A percentile compares a stretch with the other conserved stretches of the same genome.
These are phyloP conservation scores for Thunnus thynnus DNA, from an alignment of 2,113 vertebrate species.

Conservation along the genomic window DNA sequence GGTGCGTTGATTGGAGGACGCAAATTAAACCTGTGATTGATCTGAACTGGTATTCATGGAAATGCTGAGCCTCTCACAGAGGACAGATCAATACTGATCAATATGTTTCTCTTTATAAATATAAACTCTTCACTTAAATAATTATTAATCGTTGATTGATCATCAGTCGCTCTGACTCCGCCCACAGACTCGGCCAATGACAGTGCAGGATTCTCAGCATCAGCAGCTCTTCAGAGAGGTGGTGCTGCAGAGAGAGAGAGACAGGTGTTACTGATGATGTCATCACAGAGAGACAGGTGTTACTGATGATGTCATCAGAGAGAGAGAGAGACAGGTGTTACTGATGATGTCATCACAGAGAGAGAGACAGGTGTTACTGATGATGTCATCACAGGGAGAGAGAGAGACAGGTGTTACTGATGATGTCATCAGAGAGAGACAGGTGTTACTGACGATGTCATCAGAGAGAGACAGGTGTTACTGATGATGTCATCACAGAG, in stretches of 20 bases:
- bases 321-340: neutral
- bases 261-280: neutral
- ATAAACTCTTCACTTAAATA: slow-evolving; percentile 87
- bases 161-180: slow-evolving; percentile 41
- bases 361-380: no score
- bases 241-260: slow-evolving; percentile 87
- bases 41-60: slow-evolving; percentile 34
- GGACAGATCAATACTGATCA: no score
- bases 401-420: no score
- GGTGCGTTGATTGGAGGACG: slow-evolving; percentile 55
- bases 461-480: no score
- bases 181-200: slow-evolving; percentile 70
- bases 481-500: no score
- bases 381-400: no score
- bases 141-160: slow-evolving; percentile 71
- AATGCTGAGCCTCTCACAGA: neutral
- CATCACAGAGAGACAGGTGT: neutral
- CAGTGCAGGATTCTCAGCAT: slow-evolving; percentile 73
- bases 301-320: neutral
- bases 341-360: neutral
- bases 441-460: no score
- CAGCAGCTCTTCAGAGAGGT: slow-evolving; percentile 91
- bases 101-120: slow-evolving; percentile 81
- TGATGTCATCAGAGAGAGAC: no score
- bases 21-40: slow-evolving; percentile 14